Conservation (phyloP, 1,140 invertebrate genomes). For the Dreissena polymorpha region DNA sequence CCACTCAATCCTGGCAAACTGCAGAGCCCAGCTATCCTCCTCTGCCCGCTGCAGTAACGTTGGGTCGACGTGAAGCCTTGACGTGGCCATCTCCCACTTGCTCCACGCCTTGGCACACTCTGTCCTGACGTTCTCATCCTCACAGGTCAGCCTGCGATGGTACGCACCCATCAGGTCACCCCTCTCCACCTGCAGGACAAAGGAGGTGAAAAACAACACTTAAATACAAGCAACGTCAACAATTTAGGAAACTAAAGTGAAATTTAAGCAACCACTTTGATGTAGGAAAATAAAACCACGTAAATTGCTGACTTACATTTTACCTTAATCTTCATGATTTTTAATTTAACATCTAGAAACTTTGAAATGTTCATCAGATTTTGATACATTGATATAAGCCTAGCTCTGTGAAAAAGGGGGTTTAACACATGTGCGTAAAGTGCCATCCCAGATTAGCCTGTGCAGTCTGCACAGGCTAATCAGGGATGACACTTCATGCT, state of each 20-base stretch:
- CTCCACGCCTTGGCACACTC: conserved; percentile 74
- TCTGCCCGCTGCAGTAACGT: conserved; percentile 64
- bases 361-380: not conserved
- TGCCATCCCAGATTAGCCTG: too few species aligned
- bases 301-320: not conserved
- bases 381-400: too few species aligned
- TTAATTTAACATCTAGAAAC: not conserved
- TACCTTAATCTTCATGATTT: not conserved
- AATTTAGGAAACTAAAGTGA: too few species aligned
- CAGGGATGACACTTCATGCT: too few species aligned
- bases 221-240: too few species aligned
- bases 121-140: conserved; percentile 64
- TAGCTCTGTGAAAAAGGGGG: too few species aligned
- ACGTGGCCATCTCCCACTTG: conserved; percentile 77
- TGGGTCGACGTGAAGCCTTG: conserved; percentile 67
- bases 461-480: too few species aligned
- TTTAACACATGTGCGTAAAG: too few species aligned
- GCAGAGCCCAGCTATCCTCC: conserved; percentile 70
- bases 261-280: not conserved
- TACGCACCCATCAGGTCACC: conserved; percentile 75
- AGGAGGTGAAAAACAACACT: not conserved
- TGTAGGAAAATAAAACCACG: not conserved
- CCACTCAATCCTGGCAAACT: conserved; percentile 79
- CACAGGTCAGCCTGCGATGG: conserved; percentile 73
- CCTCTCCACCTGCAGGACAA: conserved; percentile 67